Percentiles rank a stretch among this genome's conserved stretches.
Conservation (phyloP, 2,113 vertebrate genomes). For the Empidonax traillii region DNA sequence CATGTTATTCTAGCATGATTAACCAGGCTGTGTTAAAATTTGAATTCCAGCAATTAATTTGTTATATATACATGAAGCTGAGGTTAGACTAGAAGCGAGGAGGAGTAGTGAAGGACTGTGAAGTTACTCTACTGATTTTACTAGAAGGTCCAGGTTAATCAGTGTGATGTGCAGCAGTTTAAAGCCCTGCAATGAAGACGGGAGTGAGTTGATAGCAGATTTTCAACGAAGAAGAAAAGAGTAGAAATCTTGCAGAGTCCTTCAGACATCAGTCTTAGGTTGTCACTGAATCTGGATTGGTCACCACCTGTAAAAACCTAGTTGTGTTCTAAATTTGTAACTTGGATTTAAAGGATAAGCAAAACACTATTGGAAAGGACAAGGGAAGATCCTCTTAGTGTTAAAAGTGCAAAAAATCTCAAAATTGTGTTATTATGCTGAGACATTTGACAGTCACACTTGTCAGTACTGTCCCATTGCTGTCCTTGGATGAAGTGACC, state of each 20-base stretch:
- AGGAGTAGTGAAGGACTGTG: not conserved
- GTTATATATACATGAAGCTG: fast-evolving
- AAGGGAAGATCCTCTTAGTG: not conserved
- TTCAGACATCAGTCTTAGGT: not conserved
- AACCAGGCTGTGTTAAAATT: not conserved
- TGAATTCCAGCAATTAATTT: not conserved
- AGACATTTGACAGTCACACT: not conserved
- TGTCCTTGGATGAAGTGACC: not conserved
- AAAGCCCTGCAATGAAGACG: not conserved
- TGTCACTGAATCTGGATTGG: not conserved
- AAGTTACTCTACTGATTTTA: not conserved
- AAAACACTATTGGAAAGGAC: not conserved
- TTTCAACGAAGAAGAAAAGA: not conserved
- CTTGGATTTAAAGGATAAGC: not conserved
- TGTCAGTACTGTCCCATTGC: not conserved
- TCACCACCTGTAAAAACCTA: not conserved
- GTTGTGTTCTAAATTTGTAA: not conserved
- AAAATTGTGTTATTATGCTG: not conserved
- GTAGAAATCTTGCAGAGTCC: not conserved
- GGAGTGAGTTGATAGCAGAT: not conserved
- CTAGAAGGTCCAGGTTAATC: not conserved
- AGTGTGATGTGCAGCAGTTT: not conserved
- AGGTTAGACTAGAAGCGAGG: not conserved
- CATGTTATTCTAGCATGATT: not conserved
- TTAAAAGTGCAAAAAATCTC: not conserved